Evolutionary conservation across 2,888 invertebrate genomes (phyloP).

Genomic region (Drosophila eohydei): DNA sequence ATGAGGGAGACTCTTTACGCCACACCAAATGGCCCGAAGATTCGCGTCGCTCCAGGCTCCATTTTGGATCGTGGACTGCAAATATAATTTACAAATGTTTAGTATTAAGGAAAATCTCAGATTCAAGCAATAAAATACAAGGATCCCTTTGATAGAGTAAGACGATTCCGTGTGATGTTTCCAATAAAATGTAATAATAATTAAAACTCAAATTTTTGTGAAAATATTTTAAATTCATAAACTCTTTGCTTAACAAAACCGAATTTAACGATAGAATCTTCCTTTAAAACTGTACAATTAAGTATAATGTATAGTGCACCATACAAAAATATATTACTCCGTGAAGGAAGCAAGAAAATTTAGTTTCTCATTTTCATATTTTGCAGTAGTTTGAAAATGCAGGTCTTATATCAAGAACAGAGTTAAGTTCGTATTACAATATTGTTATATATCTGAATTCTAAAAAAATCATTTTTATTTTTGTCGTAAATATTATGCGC

Average conservation of each 20-base stretch:
- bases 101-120: neutral
- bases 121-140: neutral
- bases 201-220: too few relatives aligned
- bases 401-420: neutral
- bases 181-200: too few relatives aligned
- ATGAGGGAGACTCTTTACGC: constrained; percentile 84
- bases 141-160: neutral
- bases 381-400: neutral
- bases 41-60: constrained; percentile 85
- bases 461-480: neutral
- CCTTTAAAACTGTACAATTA: too few relatives aligned
- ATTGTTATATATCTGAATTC: neutral
- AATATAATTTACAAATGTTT: neutral
- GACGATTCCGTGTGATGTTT: too few relatives aligned
- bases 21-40: constrained; percentile 85
- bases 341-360: neutral
- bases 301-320: too few relatives aligned
- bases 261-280: too few relatives aligned
- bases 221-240: too few relatives aligned
- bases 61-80: constrained; percentile 84
- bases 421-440: neutral
- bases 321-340: too few relatives aligned
- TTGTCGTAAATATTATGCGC: neutral
- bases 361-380: neutral
- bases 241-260: too few relatives aligned